Evolutionary conservation across 1,140 invertebrate genomes (phyloP).

Genomic region (Thrips palmi): DNA sequence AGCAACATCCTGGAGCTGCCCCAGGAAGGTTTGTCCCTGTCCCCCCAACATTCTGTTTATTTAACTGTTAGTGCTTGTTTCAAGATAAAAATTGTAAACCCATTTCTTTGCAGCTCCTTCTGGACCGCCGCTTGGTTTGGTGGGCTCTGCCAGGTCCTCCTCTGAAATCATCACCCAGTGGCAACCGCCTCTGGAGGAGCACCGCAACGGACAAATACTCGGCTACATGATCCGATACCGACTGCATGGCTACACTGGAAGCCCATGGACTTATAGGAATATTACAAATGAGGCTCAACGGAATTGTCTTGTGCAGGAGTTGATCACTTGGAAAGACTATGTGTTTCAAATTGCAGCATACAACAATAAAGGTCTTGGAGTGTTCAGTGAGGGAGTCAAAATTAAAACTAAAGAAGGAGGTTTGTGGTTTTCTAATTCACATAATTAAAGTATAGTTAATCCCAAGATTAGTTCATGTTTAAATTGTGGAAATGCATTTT

Average conservation of each 20-base stretch:
- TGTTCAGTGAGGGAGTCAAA: conserved; percentile 75
- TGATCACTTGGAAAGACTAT: conserved; percentile 97
- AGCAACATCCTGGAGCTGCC: conserved; percentile 75
- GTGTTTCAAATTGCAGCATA: conserved; percentile 93
- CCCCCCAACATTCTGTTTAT: neutral
- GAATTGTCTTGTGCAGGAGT: conserved; percentile 79
- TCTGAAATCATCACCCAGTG: conserved; percentile 95
- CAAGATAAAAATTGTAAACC: conserved; percentile 3
- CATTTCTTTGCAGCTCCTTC: conserved; percentile 49
- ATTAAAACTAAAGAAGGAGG: conserved; percentile 88
- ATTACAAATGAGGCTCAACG: conserved; percentile 84
- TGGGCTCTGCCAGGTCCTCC: conserved; percentile 76
- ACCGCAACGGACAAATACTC: conserved; percentile 83
- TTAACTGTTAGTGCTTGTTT: neutral
- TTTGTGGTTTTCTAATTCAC: conserved; percentile 16
- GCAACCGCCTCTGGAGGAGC: conserved; percentile 83
- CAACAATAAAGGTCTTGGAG: conserved; percentile 90
- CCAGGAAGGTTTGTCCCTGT: conserved; percentile 65
- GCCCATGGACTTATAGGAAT: conserved; percentile 74
- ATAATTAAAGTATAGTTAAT: neutral
- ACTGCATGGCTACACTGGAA: conserved; percentile 75
- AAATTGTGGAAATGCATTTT: conserved; percentile 13
- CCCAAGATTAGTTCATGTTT: neutral
- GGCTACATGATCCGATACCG: conserved; percentile 87
- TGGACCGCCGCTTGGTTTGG: conserved; percentile 72